A percentile compares a stretch with the other conserved stretches of the same genome.
Evolutionary conservation across 2,113 vertebrate species (phyloP).

Genomic region (Tyrannus savana): DNA sequence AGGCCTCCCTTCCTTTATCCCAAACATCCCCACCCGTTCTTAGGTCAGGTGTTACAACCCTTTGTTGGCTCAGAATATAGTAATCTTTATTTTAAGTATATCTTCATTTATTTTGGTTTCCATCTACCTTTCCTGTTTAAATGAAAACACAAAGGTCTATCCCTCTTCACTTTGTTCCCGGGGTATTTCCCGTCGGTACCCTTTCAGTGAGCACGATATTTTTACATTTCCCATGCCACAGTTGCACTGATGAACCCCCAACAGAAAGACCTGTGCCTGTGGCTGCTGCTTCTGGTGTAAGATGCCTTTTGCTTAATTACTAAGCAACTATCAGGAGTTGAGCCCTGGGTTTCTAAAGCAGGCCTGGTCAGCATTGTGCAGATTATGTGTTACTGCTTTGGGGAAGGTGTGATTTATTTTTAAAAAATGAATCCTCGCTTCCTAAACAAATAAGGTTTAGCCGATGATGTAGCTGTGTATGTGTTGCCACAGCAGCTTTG

Average conservation of each 20-base stretch:
- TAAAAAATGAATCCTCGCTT: not conserved
- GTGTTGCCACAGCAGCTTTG: not conserved
- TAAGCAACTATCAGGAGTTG: not conserved
- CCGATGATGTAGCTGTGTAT: not conserved
- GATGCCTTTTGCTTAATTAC: not conserved
- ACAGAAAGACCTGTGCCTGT: not conserved
- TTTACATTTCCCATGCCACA: not conserved
- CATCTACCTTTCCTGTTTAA: slow-evolving; percentile 71
- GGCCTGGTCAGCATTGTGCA: not conserved
- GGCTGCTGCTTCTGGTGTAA: not conserved
- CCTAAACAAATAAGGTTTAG: not conserved
- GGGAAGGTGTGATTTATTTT: not conserved
- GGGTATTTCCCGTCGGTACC: not conserved
- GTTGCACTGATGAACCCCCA: not conserved
- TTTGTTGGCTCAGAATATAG: not conserved
- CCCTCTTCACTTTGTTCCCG: not conserved
- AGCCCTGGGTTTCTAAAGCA: not conserved
- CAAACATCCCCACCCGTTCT: slow-evolving; percentile 62
- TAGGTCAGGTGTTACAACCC: slow-evolving; percentile 61
- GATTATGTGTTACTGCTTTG: not conserved
- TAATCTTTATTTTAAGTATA: slow-evolving; percentile 48
- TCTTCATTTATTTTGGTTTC: slow-evolving; percentile 68
- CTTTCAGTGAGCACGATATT: not conserved
- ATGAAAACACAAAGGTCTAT: slow-evolving; percentile 19
- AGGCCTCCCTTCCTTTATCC: slow-evolving; percentile 65